Base-by-base conservation (phyloP, 2,113 vertebrate genomes). In the Dolichallabes microphthalmus region DNA sequence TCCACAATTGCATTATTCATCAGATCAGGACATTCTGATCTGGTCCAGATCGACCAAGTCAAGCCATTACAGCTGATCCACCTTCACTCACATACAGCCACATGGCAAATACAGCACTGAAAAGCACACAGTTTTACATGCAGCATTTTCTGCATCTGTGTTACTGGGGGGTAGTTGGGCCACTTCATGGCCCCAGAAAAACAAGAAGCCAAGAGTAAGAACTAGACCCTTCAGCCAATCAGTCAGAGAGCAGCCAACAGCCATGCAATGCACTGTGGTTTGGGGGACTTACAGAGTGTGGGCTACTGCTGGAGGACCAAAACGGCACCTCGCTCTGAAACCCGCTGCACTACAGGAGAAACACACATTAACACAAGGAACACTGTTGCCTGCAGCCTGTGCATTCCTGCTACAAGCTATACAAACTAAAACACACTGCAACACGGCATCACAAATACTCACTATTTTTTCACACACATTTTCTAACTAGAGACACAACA, bases 331-430 rank as follows among this genome's bases (percentile, higher is more conserved):
- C 94, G 60, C 86, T 91, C 91, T 89, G 90, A 93, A 92, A 93
- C 91, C 90, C 91, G 88, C 91, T 93, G 92, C 89, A 93, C 95
- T 95, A 93, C 84, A 88, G 92, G 88, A 92, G 90, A 93, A 86
- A 91, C 81, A 91, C 81, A 92, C 86, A 91, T 89, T 32, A 91
- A 87, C 84, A 88, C 30, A n/a, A 66, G 68, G 15, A 61, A 66
- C 32, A 14, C 45, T 17, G 27, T 30, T 77, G 83, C 73, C 39
- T 15, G n/a, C 5, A 39, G 35, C 52, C 30, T 53, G 22, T 73
- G 39, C 69, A 50, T 50, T 25, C 39, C 20, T 50, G 45, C 45
- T 74, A 25, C 20, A 50, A 74, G 19, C 20, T 19, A 35, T 12
- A 2, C 69, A 76, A 66, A 39, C 9, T 19, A 55, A 55, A 30